phyloP scores from a whole-genome alignment of 2,888 invertebrate species.

The Epinotia brunnichana region DNA sequence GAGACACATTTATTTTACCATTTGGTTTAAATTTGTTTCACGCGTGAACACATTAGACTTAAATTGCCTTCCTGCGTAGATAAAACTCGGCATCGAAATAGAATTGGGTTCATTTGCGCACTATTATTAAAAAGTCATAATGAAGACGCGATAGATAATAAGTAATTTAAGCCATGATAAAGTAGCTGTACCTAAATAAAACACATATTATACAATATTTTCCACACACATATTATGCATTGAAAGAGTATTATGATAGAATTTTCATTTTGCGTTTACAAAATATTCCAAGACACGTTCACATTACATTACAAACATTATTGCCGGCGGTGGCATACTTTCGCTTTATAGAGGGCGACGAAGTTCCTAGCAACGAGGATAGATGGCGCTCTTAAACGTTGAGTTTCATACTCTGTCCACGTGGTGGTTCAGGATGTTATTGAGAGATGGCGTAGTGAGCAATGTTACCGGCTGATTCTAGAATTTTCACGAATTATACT shows the following conservation, averaged over 20 bases:
- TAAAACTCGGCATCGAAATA: not conserved
- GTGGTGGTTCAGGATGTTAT: not conserved
- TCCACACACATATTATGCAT: no score
- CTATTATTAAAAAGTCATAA: not conserved
- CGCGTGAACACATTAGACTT: not conserved
- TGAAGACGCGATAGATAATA: no score
- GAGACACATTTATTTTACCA: no score
- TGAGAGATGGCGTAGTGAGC: conserved; percentile 37
- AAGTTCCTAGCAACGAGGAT: conserved; percentile 22
- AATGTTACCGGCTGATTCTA: not conserved
- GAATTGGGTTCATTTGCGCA: no score
- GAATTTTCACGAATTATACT: no score
- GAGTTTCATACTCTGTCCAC: conserved; percentile 1
- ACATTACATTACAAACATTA: not conserved
- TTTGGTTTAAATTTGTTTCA: not conserved
- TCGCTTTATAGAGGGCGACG: conserved; percentile 49
- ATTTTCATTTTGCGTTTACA: not conserved
- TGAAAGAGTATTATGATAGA: not conserved
- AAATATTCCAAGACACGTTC: not conserved
- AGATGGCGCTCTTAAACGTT: conserved; percentile 37
- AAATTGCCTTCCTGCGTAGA: not conserved
- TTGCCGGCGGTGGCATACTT: not conserved
- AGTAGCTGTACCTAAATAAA: no score
- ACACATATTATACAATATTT: no score
- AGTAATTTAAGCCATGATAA: not conserved